Percentiles rank a stretch among this genome's conserved stretches.
phyloP scores from a whole-genome alignment of 2,113 vertebrate genomes.

The Thryonomys swinderianus region DNA sequence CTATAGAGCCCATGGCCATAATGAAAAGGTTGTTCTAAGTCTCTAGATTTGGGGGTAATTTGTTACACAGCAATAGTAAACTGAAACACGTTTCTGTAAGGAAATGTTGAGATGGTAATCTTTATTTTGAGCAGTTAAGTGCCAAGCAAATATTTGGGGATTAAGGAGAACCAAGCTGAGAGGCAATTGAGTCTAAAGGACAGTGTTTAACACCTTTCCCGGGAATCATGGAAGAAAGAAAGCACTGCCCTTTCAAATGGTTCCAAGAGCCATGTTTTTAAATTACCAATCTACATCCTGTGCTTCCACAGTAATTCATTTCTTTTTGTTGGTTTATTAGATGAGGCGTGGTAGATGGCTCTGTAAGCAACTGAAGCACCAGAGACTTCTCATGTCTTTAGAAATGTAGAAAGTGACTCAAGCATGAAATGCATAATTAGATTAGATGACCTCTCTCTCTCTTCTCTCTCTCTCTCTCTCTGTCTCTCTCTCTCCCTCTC shows the following conservation, averaged over 20 bases:
- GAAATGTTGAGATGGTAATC: background rate
- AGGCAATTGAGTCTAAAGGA: background rate
- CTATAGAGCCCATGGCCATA: background rate
- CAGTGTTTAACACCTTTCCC: background rate
- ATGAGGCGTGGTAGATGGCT: background rate
- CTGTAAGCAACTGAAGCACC: background rate
- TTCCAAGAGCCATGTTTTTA: slow-evolving; percentile 36
- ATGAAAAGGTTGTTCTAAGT: background rate
- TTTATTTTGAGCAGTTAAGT: slow-evolving; percentile 41
- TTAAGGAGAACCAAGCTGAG: background rate
- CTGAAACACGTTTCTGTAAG: background rate
- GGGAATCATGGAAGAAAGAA: slow-evolving; percentile 19
- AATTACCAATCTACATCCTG: background rate
- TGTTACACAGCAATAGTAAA: background rate
- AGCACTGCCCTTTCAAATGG: background rate
- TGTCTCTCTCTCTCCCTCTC: background rate
- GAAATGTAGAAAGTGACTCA: slow-evolving; percentile 1
- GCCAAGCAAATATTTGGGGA: slow-evolving; percentile 8
- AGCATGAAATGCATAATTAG: slow-evolving; percentile 52
- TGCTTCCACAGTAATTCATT: slow-evolving; percentile 17
- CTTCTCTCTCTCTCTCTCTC: background rate
- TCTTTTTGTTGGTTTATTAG: slow-evolving; percentile 22
- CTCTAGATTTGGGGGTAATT: background rate
- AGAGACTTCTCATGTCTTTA: slow-evolving; percentile 43
- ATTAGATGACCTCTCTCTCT: slow-evolving; percentile 43